Conservation (phyloP, 2,113 vertebrate genomes). For the Brachirus orientalis region DNA sequence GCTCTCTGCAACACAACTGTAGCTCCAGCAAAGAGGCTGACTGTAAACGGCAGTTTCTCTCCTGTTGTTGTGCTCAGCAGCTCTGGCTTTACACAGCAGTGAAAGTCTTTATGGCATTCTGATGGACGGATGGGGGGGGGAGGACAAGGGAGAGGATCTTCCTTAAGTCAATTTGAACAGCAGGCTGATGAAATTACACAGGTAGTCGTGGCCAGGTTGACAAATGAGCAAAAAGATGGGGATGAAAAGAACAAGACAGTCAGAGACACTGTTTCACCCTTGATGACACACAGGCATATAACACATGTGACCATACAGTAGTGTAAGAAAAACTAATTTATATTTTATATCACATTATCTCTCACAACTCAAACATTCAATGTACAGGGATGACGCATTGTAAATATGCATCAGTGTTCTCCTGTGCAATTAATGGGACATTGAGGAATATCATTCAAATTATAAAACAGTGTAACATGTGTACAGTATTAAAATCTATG, state of each 20-base stretch:
- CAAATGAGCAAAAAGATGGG: slow-evolving; percentile 73
- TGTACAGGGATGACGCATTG: slow-evolving; percentile 10
- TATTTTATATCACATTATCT: slow-evolving; percentile 37
- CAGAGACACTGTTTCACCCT: slow-evolving; percentile 44
- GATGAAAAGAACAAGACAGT: slow-evolving; percentile 71
- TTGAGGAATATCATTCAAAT: slow-evolving; percentile 27
- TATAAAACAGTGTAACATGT: background rate
- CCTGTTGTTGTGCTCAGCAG: slow-evolving; percentile 41
- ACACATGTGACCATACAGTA: slow-evolving; percentile 13
- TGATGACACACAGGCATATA: slow-evolving; percentile 34
- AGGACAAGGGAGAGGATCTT: slow-evolving; percentile 62
- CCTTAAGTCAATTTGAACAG: slow-evolving; percentile 80
- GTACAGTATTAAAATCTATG: background rate
- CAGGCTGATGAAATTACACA: slow-evolving; percentile 78
- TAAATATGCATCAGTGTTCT: slow-evolving; percentile 9
- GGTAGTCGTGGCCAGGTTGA: slow-evolving; percentile 67
- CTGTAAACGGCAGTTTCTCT: slow-evolving; percentile 53
- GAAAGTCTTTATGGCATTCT: slow-evolving; percentile 71
- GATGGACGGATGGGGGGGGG: slow-evolving; percentile 42
- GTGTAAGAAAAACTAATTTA: slow-evolving; percentile 28
- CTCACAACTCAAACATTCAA: slow-evolving; percentile 22
- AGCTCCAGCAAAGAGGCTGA: slow-evolving; percentile 53
- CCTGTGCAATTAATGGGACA: slow-evolving; percentile 13
- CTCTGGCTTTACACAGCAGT: slow-evolving; percentile 66
- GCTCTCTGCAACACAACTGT: slow-evolving; percentile 61